Conservation (phyloP, 2,113 vertebrate species). For the Neodon shergylaensis region DNA sequence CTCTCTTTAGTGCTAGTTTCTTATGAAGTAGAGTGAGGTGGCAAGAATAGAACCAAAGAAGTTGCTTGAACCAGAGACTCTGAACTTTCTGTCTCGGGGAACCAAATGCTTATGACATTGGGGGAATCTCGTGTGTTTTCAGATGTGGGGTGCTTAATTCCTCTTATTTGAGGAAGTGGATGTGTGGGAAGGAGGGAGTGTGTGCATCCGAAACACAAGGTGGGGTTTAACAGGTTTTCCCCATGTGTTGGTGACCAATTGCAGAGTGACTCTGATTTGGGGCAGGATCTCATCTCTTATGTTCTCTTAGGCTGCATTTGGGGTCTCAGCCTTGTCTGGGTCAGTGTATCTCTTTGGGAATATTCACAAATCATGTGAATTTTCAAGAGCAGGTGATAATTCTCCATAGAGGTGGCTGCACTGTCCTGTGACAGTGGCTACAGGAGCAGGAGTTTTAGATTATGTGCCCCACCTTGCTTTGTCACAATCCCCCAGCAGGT, state of each 20-base stretch:
- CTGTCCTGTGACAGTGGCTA: neutral
- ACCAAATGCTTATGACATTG: fast-evolving
- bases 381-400: neutral
- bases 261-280: neutral
- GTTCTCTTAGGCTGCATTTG: neutral
- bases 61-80: neutral
- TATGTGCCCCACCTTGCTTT: fast-evolving
- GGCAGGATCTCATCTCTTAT: neutral
- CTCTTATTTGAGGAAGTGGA: too few species aligned
- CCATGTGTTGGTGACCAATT: neutral
- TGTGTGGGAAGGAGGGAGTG: fast-evolving
- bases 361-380: too few species aligned
- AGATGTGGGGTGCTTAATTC: fast-evolving
- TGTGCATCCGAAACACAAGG: neutral
- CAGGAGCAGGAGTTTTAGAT: neutral
- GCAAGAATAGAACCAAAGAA: neutral
- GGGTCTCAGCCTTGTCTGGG: too few species aligned
- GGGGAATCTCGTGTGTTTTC: neutral
- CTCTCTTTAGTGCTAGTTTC: too few species aligned
- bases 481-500: neutral
- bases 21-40: neutral
- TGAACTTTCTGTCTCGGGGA: neutral
- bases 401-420: fast-evolving
- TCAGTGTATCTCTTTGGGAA: neutral
- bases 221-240: fast-evolving